Evolutionary conservation across 1,140 invertebrate species (phyloP), one percentile per base, ranked within the genome.

Genomic region (Drosophila carrolli): DNA sequence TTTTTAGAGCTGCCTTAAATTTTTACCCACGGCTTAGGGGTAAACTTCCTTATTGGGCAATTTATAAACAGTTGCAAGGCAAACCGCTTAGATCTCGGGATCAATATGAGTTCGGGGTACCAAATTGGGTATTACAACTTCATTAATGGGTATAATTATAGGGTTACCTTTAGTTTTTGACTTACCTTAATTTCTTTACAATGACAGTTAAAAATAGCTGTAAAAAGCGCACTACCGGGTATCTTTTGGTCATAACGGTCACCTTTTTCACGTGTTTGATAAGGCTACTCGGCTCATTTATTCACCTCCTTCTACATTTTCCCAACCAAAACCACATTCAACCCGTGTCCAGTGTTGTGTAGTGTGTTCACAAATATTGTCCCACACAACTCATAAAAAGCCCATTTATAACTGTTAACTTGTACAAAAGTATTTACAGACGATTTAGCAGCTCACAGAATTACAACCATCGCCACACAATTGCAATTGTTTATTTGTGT

Each of bases 331-430:
- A 23, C 23, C 23, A n/a, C 48, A 51, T 43, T 75, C 35, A 40
- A 40, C 50, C 29, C 35, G 65, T 58, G 67, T 70, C 65, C 67
- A 71, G 53, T 47, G 51, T 47, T 50, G 56, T 79, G 62, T 74
- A 47, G 66, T 57, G 51, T 53, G 41, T 55, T 58, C 75, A 75
- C 75, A 83, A 84, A 68, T 85, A 85, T 86, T 86, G 83, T 86
- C 78, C 75, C 79, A 81, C 74, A 81, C 78, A 79, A 88, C 83
- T 88, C 83, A 88, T 88, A 88, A 88, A 88, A 88, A 73, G 84
- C 72, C 84, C 83, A 88, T 88, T 88, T 88, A 88, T 89, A 89
- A 88, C 84, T 83, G 83, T 88, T 88, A 88, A 88, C 83, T 89
- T 88, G 84, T 88, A 88, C 84, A 80, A 88, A 88, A 88, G 83